Evolutionary conservation across 1,140 invertebrate species (phyloP).

Genomic region (Uloborus diversus): DNA sequence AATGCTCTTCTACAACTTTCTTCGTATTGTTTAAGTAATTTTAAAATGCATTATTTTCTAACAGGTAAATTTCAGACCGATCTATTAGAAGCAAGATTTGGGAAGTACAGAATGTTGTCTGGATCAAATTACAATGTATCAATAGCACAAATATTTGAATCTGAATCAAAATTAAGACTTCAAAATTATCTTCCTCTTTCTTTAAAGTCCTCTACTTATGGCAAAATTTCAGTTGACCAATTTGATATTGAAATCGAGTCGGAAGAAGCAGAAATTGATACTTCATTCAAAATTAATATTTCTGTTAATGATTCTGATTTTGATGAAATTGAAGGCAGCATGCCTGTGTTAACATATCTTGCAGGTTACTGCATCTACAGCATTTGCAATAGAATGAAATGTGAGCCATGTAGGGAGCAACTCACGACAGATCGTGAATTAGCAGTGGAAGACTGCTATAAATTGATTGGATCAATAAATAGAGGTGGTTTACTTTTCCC

Average conservation of each 20-base stretch:
- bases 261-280: no score
- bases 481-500: not conserved
- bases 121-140: no score
- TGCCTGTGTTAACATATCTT: not conserved
- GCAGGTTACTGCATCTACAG: not conserved
- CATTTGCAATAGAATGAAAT: not conserved
- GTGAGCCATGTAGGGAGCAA: not conserved
- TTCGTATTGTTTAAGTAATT: slow-evolving; percentile 26
- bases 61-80: no score
- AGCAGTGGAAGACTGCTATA: not conserved
- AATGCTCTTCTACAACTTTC: slow-evolving; percentile 40
- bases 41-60: no score
- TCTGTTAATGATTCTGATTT: not conserved
- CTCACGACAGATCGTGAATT: not conserved
- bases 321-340: not conserved
- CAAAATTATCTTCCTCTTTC: not conserved
- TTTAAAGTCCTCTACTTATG: not conserved
- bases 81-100: no score
- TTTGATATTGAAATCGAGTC: not conserved
- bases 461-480: not conserved
- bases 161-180: slow-evolving; percentile 4
- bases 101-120: no score
- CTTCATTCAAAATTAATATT: no score
- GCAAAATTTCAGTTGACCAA: not conserved
- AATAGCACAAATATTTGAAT: no score